Percentiles rank a stretch among this genome's conserved stretches.
Evolutionary conservation across 2,113 vertebrate genomes (phyloP).

Genomic region (Antechinus stuartii): DNA sequence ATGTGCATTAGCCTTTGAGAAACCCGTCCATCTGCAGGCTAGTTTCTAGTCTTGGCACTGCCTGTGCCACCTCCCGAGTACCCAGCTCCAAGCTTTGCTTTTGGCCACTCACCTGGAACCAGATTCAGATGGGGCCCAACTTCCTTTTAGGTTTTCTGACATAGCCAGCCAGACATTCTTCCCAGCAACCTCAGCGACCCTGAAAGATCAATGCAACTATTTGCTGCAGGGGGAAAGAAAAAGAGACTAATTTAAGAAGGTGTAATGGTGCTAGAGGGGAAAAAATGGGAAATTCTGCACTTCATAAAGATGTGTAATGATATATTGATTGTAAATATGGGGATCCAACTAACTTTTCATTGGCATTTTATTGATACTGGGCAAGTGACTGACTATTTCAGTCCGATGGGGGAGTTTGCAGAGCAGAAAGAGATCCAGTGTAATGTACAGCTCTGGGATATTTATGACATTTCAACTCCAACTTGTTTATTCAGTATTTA

Average conservation of each 20-base stretch:
- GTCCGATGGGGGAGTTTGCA: constrained; percentile 69
- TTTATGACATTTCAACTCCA: constrained; percentile 80
- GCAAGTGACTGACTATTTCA: constrained; percentile 76
- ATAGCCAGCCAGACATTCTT: background rate
- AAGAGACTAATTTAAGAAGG: background rate
- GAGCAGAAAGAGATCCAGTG: constrained; percentile 68
- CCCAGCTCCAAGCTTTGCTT: background rate
- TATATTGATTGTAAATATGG: constrained; percentile 54
- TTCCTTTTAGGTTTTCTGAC: background rate
- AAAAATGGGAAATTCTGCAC: constrained; percentile 7
- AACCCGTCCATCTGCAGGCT: background rate
- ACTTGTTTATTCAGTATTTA: constrained; percentile 81
- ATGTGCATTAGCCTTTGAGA: background rate
- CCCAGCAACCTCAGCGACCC: background rate
- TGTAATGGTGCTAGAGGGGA: constrained; percentile 56
- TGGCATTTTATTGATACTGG: constrained; percentile 81
- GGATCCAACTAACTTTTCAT: constrained; percentile 75
- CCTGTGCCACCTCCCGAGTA: background rate
- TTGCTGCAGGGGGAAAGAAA: constrained; percentile 42
- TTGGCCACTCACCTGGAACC: background rate
- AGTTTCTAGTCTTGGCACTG: background rate
- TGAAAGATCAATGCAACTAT: background rate
- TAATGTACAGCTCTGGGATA: constrained; percentile 73
- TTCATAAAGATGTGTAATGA: constrained; percentile 68
- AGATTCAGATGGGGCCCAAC: background rate